phyloP scores from a whole-genome alignment of 2,797 vertebrate species.

The Chlorospingus semifuscus region DNA sequence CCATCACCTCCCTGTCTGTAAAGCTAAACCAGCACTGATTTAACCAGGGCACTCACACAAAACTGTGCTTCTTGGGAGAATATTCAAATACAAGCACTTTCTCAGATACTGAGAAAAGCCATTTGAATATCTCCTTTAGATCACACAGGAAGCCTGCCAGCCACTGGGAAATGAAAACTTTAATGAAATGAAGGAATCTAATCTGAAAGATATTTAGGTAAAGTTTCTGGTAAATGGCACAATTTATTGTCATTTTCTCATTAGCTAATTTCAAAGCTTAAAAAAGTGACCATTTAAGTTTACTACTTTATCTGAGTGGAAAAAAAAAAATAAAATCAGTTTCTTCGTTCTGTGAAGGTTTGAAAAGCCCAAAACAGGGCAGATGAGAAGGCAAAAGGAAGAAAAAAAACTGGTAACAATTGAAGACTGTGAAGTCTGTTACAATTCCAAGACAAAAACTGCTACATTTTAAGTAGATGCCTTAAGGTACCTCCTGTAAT shows the following conservation, averaged over 20 bases:
- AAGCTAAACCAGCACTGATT: background rate
- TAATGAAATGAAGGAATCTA: background rate
- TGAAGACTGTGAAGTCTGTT: background rate
- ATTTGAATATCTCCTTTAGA: background rate
- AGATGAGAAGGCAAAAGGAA: background rate
- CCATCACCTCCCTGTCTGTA: background rate
- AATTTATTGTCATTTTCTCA: background rate
- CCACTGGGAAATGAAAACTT: background rate
- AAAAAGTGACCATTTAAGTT: accelerated
- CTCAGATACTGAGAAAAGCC: background rate
- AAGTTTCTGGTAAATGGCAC: background rate
- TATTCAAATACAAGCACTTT: background rate
- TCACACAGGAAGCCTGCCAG: background rate
- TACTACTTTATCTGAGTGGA: background rate
- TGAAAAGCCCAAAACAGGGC: background rate
- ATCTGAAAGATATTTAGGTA: background rate
- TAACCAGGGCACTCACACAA: background rate
- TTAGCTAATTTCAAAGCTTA: background rate
- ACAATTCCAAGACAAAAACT: slow-evolving; percentile 11
- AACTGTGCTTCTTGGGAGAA: background rate
- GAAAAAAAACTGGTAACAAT: background rate
- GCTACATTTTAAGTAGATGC: background rate
- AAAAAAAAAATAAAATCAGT: background rate
- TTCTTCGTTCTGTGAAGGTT: background rate
- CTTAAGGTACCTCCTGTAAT: background rate